These are phyloP conservation scores for Scaptomyza pallida DNA, from an alignment of 1,140 invertebrate species.

Conservation along the genomic window DNA sequence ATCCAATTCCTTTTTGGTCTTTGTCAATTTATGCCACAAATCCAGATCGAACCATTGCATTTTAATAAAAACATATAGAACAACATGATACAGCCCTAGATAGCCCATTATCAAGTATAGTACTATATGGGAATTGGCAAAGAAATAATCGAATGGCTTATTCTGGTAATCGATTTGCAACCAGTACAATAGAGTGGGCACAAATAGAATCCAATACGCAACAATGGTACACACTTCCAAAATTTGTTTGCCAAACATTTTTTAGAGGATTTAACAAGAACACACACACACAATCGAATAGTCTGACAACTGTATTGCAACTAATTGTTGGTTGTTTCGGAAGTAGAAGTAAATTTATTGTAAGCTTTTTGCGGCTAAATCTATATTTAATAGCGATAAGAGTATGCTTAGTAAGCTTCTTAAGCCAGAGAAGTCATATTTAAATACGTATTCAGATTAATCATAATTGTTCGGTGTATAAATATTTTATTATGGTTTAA, in stretches of 20 bases:
- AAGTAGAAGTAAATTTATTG: neutral
- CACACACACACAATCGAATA: neutral
- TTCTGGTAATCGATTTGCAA: neutral
- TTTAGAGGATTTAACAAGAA: neutral
- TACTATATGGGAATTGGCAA: neutral
- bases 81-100: conserved; percentile 6
- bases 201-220: conserved; percentile 26
- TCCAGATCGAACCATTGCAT: conserved; percentile 1
- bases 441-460: no score
- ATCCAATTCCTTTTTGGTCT: neutral
- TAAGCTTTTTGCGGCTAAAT: neutral
- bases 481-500: no score
- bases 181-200: neutral
- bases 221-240: conserved; percentile 22
- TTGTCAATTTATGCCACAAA: conserved; percentile 11
- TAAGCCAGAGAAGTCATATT: neutral
- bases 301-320: neutral
- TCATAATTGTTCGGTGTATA: neutral
- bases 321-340: neutral
- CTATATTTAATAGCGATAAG: conserved; percentile 1
- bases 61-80: neutral
- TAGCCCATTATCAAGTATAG: conserved; percentile 20
- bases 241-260: conserved; percentile 35
- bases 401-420: neutral
- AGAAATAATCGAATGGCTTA: conserved; percentile 7